Evolutionary conservation across 2,888 invertebrate genomes (phyloP), one percentile per base, ranked within the genome.

Genomic region (Amphipoea oculea): DNA sequence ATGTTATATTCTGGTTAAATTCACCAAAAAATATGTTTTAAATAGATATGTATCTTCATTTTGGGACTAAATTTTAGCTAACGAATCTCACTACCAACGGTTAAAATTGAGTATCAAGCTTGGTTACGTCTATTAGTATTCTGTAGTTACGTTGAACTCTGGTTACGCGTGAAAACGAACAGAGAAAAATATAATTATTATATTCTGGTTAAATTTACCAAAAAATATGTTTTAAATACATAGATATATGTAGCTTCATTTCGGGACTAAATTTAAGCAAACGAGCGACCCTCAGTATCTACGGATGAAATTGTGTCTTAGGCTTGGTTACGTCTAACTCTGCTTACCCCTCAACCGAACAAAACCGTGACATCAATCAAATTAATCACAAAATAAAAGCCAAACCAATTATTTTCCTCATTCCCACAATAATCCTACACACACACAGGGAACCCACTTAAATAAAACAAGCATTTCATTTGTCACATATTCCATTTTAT

Each of bases 401-500:
- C 40, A 71, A 57, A n/a, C 51, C 63, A 83, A 75, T 82, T 75
- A 81, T 54, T 76, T 82, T 48, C 3, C 7, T 1, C 14, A 54
- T 23, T 45, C n/a, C 14, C 29, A 66, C 40, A 62, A 60, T 62
- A 72, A 65, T 57, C 36, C 67, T 23, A 48, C 48, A 48, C 57
- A 29, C 45, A 63, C 62, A 6, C 2, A 48, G 2, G n/a, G 2
- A 62, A 40, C 60, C 72, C 54, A 66, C 65, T 73, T 40, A 14
- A 68, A 85, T 75, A 81, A 78, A 78, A 78, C 76, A 83, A 65
- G 36, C 68, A 68, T 69, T 78, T 62, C 48, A 71, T 77, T 69
- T 70, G 54, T 81, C 76, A 78, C 67, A 69, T 80, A 77, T 85
- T 73, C 81, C 73, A 83, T 87, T 85, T 85, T 78, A 81, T 83